phyloP scores from a whole-genome alignment of 2,797 vertebrate species.

The Typhlichthys eigenmanni region DNA sequence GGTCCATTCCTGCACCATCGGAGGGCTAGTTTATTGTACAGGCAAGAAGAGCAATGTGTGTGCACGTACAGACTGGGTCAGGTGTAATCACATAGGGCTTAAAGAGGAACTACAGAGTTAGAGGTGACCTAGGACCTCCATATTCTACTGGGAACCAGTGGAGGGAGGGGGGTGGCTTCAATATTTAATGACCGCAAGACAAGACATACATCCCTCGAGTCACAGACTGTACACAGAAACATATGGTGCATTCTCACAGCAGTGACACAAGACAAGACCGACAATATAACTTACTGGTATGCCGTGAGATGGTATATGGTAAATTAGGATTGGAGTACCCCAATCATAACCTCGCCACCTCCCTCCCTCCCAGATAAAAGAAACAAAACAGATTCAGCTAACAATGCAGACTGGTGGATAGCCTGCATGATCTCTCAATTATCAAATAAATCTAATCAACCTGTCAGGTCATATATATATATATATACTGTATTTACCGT shows the following conservation, averaged over 20 bases:
- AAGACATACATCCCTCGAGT: constrained; percentile 42
- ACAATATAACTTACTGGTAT: too few relatives aligned
- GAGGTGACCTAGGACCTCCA: constrained; percentile 67
- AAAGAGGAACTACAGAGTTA: constrained; percentile 46
- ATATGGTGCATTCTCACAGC: too few relatives aligned
- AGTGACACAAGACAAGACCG: too few relatives aligned
- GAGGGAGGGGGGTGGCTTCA: constrained; percentile 57
- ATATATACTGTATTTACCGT: too few relatives aligned
- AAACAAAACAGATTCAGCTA: too few relatives aligned
- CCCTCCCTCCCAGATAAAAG: too few relatives aligned
- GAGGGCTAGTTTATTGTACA: constrained; percentile 2
- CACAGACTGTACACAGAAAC: constrained; percentile 2
- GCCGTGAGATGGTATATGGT: too few relatives aligned
- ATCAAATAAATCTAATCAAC: not conserved
- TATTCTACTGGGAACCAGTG: constrained; percentile 60
- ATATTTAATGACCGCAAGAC: constrained; percentile 73
- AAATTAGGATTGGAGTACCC: too few relatives aligned
- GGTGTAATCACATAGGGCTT: constrained; percentile 55
- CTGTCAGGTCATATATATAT: too few relatives aligned
- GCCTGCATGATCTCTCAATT: not conserved
- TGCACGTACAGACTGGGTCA: constrained; percentile 31
- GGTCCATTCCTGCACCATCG: too few relatives aligned
- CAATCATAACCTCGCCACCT: too few relatives aligned
- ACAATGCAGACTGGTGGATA: too few relatives aligned
- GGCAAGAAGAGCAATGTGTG: constrained; percentile 47